Percentiles rank a stretch among this genome's conserved stretches.
Evolutionary conservation across 2,888 invertebrate species (phyloP).

Genomic region (Stenodera caucasica): DNA sequence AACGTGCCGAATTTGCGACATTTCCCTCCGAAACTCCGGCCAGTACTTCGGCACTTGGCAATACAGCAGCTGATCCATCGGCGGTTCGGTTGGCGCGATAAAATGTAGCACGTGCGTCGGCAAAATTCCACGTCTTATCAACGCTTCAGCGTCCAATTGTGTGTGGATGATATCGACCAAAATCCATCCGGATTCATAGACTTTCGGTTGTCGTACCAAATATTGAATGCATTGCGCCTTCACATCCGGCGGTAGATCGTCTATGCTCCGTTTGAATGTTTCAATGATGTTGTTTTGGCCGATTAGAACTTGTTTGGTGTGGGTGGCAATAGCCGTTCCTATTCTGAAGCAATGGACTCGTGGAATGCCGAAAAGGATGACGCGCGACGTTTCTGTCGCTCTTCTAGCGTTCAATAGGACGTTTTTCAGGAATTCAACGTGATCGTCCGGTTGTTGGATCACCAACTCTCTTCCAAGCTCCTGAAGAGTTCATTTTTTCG

Average conservation of each 20-base stretch:
- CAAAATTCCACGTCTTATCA: slow-evolving; percentile 56
- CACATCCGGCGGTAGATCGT: slow-evolving; percentile 29
- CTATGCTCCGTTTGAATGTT: too few species aligned
- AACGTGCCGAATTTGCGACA: slow-evolving; percentile 50
- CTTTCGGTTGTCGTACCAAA: slow-evolving; percentile 47
- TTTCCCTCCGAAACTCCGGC: slow-evolving; percentile 48
- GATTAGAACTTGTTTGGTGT: slow-evolving; percentile 46
- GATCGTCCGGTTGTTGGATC: slow-evolving; percentile 64
- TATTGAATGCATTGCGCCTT: slow-evolving; percentile 47
- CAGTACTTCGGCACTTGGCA: slow-evolving; percentile 48
- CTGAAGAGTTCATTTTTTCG: slow-evolving; percentile 45
- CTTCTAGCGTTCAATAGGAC: slow-evolving; percentile 58
- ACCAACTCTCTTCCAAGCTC: slow-evolving; percentile 64
- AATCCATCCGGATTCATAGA: slow-evolving; percentile 51
- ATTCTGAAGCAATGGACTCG: slow-evolving; percentile 52
- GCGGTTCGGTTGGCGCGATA: slow-evolving; percentile 49
- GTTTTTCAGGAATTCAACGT: slow-evolving; percentile 65
- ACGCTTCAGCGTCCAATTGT: slow-evolving; percentile 54
- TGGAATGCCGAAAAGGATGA: slow-evolving; percentile 62
- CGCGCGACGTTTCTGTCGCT: slow-evolving; percentile 58
- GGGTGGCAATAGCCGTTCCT: slow-evolving; percentile 44
- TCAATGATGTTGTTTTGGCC: slow-evolving; percentile 19
- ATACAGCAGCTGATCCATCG: slow-evolving; percentile 47
- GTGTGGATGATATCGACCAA: slow-evolving; percentile 56
- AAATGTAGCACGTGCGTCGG: slow-evolving; percentile 60